phyloP scores from a whole-genome alignment of 2,797 vertebrate species.

The Malurus splendens region DNA sequence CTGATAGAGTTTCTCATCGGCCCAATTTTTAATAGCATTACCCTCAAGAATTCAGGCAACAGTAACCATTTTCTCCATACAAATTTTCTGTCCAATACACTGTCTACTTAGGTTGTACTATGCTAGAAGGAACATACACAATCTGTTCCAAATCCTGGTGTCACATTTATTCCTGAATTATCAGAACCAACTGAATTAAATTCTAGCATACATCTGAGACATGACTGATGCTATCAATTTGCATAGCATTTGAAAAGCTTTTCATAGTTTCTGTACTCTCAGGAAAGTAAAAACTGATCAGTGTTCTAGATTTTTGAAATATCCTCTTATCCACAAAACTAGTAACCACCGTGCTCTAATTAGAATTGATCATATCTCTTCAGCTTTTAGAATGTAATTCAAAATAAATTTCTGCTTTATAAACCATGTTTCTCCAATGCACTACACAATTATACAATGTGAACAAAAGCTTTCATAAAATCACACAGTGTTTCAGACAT shows the following conservation, averaged over 20 bases:
- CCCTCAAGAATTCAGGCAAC: neutral
- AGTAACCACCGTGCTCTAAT: neutral
- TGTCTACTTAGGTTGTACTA: neutral
- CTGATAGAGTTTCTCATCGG: neutral
- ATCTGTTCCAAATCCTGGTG: neutral
- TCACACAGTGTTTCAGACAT: neutral
- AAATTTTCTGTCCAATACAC: neutral
- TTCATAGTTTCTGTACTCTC: neutral
- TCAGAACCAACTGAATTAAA: neutral
- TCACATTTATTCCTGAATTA: neutral
- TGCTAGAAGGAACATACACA: neutral
- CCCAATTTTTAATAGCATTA: neutral
- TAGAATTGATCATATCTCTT: neutral
- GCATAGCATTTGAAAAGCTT: neutral
- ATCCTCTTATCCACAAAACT: neutral
- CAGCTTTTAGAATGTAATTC: neutral
- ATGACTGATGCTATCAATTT: neutral
- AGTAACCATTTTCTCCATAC: neutral
- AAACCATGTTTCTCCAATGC: neutral
- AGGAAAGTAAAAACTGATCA: neutral
- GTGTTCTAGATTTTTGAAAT: neutral
- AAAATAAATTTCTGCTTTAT: neutral
- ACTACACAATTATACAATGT: neutral
- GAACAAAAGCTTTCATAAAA: neutral
- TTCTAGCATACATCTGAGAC: neutral